Percentiles rank a stretch among this genome's conserved stretches.
These are phyloP conservation scores for Listronotus bonariensis DNA, from an alignment of 1,140 invertebrate species.

Conservation along the genomic window DNA sequence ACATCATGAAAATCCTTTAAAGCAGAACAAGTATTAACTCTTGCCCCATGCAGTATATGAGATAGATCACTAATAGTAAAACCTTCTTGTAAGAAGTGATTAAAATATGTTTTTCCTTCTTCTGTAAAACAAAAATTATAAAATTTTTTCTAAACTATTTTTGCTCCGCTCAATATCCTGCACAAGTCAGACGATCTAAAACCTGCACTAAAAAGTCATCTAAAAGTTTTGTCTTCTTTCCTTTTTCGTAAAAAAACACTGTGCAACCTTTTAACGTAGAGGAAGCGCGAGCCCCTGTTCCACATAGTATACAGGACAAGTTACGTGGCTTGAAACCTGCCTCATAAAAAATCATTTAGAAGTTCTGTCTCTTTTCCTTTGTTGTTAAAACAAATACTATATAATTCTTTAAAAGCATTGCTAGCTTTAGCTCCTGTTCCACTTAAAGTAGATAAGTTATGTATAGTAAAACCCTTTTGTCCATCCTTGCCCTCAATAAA, in stretches of 20 bases:
- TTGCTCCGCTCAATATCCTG: conserved; percentile 42
- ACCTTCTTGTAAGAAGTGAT: conserved; percentile 42
- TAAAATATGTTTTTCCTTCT: conserved; percentile 43
- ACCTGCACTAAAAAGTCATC: conserved; percentile 46
- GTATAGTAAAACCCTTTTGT: too few relatives aligned
- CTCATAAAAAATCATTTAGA: too few relatives aligned
- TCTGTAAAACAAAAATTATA: conserved; percentile 48
- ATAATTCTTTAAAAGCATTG: too few relatives aligned
- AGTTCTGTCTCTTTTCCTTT: too few relatives aligned
- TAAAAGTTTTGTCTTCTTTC: conserved; percentile 42
- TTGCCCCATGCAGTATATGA: conserved; percentile 45
- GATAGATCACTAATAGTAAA: conserved; percentile 47
- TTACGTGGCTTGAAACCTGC: too few relatives aligned
- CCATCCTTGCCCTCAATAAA: not conserved
- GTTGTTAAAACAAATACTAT: too few relatives aligned
- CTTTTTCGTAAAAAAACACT: conserved; percentile 42
- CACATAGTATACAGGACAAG: conserved; percentile 26
- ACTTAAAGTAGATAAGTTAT: too few relatives aligned
- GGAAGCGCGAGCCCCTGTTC: conserved; percentile 42
- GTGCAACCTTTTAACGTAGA: conserved; percentile 43
- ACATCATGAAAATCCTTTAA: conserved; percentile 49
- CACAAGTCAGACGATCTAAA: conserved; percentile 43
- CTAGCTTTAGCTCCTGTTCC: too few relatives aligned
- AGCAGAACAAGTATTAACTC: conserved; percentile 45
- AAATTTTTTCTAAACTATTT: conserved; percentile 42